Evolutionary conservation across 1,140 invertebrate species (phyloP), one percentile per base, ranked within the genome.

Genomic region (Zophobas atratus): DNA sequence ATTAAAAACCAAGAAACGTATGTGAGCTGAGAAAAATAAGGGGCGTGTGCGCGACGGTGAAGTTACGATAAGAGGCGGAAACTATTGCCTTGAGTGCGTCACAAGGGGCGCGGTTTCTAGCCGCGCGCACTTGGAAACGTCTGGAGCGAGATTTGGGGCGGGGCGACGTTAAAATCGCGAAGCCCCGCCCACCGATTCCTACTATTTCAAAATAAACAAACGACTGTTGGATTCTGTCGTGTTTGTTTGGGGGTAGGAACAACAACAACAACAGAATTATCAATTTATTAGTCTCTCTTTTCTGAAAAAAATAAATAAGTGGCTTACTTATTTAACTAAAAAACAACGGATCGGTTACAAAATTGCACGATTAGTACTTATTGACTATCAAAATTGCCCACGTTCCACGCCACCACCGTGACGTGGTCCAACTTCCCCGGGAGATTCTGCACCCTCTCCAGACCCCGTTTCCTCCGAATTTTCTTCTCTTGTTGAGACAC

Each of bases 341-440:
- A 51, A 4, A 51, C 4, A 51, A 51, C 43, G 43, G 43, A 51
- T n/a, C 49, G 49, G 4, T 20, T 20, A 51, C 3, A 46, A 77
- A 67, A 67, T 67, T 67, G 60, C 60, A 67, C 60, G 60, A 8
- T 63, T 39, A 63, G 36, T 67, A 20, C 6, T 46, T 3, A 51
- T 20, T 51, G 49, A 51, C n/a, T 6, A 20, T 51, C n/a, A 20
- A 77, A 77, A 80, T 67, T 82, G 70, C 92, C 93, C 33, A 96
- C 93, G 80, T 92, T 92, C 82, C 93, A 96, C 0, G 95, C 95
- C 53, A 96, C 93, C 33, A 96, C 92, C 4, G 94, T 94, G 32
- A 96, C 96, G 86, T 98, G 96, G 87, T 98, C 97, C 73, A 98
- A 87, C 87, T 98, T 98, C n/a, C 97, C 96, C 1, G 96, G 96